Evolutionary conservation across 2,797 vertebrate genomes (phyloP).

Genomic region (Varecia variegata): DNA sequence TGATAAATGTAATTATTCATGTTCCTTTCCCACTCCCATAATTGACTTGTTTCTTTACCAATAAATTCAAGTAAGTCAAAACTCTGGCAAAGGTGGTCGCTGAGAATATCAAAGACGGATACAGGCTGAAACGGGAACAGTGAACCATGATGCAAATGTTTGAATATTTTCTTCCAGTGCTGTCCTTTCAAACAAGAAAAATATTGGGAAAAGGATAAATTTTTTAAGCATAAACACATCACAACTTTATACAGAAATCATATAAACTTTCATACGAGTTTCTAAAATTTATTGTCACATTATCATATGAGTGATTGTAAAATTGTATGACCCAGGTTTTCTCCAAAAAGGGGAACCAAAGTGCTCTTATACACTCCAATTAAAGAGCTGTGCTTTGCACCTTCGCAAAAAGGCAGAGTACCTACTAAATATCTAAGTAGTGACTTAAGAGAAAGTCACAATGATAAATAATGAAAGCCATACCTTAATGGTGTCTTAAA

Average conservation of each 20-base stretch:
- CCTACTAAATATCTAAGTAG: not conserved
- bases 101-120: not conserved
- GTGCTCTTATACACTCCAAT: not conserved
- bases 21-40: not conserved
- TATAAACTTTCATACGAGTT: conserved; percentile 26
- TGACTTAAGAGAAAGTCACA: not conserved
- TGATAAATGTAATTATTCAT: not conserved
- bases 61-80: not conserved
- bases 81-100: not conserved
- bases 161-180: not conserved
- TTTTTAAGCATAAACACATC: not conserved
- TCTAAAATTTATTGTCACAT: conserved; percentile 20
- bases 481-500: not conserved
- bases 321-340: not conserved
- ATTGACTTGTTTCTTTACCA: not conserved
- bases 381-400: not conserved
- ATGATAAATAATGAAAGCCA: conserved; percentile 40
- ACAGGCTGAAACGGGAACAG: not conserved
- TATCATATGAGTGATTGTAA: not conserved
- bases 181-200: conserved; percentile 5
- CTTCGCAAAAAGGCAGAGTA: not conserved
- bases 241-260: not conserved
- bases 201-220: not conserved
- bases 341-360: not conserved
- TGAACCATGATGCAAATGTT: not conserved